Base-by-base conservation (phyloP, 2,113 vertebrate genomes). In the Sinocyclocheilus rhinocerous region DNA sequence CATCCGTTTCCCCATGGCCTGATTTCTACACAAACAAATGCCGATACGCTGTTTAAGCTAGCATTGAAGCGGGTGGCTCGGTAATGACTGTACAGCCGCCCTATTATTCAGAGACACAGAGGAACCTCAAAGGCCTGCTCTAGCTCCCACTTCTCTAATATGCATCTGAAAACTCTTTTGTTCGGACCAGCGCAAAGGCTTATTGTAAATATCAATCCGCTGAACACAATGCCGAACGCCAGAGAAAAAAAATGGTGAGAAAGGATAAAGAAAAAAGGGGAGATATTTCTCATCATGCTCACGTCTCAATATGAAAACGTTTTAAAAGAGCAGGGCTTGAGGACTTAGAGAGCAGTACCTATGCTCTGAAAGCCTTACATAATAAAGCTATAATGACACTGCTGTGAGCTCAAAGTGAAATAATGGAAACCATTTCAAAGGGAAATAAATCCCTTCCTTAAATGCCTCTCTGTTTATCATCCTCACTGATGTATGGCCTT, bases 311-410 rank as follows among this genome's bases (percentile, higher is more conserved):
- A 76, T 45, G 81, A 50, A 84, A 72, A 69, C 50, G 20, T 67
- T 82, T 65, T 26, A 82, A 84, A 65, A 80, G 76, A 61, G 69
- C 84, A 33, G 65, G 65, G 61, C 57, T 69, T 42, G 69, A 80
- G 69, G 42, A 65, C 76, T 88, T 84, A 16, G 67, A 69, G 85
- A 86, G 85, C 48, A 84, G 70, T 87, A 89, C 88, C 88, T 89
- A 81, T 84, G 73, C 76, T 87, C 88, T 50, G 73, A 81, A 70
- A 45, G 79, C 88, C 80, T 81, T 65, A 87, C 84, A 84, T 89
- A 87, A 85, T 87, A 86, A 89, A 89, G 84, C 88, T 84, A 72
- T 87, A 89, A 89, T 80, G 87, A 87, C 85, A 87, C 84, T 57
- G 65, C 88, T 26, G 18, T 48, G 69, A 87, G 88, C 85, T 89